Evolutionary conservation across 2,113 vertebrate genomes (phyloP).

Genomic region (Sinocyclocheilus maitianheensis): DNA sequence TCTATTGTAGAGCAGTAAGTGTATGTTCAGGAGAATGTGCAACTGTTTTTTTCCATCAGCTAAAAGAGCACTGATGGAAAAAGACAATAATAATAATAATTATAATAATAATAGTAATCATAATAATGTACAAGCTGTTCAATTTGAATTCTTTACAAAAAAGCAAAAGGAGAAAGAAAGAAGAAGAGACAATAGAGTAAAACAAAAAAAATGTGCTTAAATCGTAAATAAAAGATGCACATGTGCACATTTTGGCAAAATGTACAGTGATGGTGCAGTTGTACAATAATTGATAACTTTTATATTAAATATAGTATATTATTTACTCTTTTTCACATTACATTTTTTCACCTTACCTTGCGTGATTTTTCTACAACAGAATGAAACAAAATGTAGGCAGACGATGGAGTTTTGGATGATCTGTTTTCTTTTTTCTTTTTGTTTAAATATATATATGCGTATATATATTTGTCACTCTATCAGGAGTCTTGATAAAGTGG

Average conservation of each 20-base stretch:
- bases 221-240: constrained; percentile 77
- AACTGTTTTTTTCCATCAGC: constrained; percentile 74
- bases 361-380: constrained; percentile 70
- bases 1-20: constrained; percentile 74
- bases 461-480: constrained; percentile 47
- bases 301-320: constrained; percentile 71
- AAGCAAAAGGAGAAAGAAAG: constrained; percentile 64
- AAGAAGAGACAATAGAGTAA: constrained; percentile 60
- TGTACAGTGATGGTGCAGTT: constrained; percentile 78
- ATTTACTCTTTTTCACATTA: constrained; percentile 75
- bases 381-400: constrained; percentile 67
- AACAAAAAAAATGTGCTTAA: constrained; percentile 64
- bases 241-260: constrained; percentile 76
- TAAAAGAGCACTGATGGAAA: constrained; percentile 73
- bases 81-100: constrained; percentile 59
- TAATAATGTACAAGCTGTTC: constrained; percentile 73
- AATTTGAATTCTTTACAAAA: constrained; percentile 73
- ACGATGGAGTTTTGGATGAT: constrained; percentile 52
- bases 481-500: constrained; percentile 43
- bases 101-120: constrained; percentile 61
- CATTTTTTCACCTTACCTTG: constrained; percentile 69
- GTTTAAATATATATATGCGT: neutral
- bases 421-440: neutral
- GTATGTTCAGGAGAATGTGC: constrained; percentile 80
- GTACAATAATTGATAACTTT: constrained; percentile 75